Conservation (phyloP, 1,140 invertebrate species). For the Lepidurus packardi region DNA sequence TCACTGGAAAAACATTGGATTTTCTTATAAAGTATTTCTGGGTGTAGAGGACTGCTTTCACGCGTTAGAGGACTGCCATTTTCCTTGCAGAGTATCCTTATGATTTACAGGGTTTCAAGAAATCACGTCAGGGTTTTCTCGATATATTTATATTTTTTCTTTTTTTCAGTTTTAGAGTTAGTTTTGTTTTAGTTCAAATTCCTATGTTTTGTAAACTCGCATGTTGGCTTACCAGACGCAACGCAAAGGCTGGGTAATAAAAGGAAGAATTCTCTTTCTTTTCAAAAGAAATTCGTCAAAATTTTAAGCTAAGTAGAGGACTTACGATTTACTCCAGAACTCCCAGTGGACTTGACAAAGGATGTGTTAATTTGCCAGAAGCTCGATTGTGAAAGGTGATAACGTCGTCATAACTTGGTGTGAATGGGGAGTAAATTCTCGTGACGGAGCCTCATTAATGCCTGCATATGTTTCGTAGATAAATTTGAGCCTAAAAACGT, state of each 20-base stretch:
- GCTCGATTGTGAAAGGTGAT: neutral
- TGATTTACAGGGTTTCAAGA: neutral
- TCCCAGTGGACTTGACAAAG: no score
- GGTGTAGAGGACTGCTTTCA: no score
- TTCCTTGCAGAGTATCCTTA: neutral
- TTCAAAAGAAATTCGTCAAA: no score
- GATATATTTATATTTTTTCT: neutral
- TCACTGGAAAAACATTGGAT: neutral
- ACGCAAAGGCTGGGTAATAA: neutral
- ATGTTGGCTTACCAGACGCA: neutral
- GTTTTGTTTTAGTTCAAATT: neutral
- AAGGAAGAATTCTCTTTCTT: neutral
- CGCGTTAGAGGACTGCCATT: neutral
- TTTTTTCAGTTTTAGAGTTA: neutral
- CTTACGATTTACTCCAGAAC: no score
- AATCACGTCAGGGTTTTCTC: slow-evolving; percentile 15
- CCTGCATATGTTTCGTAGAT: neutral
- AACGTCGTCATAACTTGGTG: neutral
- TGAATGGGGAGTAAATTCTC: neutral
- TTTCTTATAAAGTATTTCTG: neutral
- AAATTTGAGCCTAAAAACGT: neutral
- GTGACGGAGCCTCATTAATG: neutral
- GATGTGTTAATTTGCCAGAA: neutral
- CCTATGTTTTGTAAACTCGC: neutral
- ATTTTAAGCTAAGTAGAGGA: no score